Conservation (phyloP, 2,888 invertebrate species). For the Apotomis capreana region DNA sequence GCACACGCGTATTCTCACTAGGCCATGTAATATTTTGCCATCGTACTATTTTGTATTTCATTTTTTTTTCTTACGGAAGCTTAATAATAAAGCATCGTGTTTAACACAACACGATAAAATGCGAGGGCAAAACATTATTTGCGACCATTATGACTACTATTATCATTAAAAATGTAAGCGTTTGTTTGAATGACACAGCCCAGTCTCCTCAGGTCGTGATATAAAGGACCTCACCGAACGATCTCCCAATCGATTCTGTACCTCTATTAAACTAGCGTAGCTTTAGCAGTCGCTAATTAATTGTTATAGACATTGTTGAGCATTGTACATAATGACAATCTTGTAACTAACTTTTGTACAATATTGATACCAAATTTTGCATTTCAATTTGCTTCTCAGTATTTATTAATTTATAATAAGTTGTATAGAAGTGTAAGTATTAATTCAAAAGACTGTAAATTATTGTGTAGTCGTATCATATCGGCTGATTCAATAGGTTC, state of each 20-base stretch:
- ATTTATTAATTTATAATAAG: conserved; percentile 76
- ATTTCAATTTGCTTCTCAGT: conserved; percentile 79
- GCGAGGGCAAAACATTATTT: too few species aligned
- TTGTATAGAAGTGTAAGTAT: conserved; percentile 73
- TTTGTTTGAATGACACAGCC: conserved; percentile 12
- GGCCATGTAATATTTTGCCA: too few species aligned
- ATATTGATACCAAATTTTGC: conserved; percentile 82
- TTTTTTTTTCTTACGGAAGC: too few species aligned
- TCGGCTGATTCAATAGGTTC: conserved; percentile 78
- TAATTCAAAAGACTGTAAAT: conserved; percentile 83
- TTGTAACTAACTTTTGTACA: conserved; percentile 80
- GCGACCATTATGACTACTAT: too few species aligned
- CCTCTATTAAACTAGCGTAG: conserved; percentile 63
- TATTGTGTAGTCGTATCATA: conserved; percentile 75
- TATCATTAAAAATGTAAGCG: not conserved
- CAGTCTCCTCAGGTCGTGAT: conserved; percentile 49
- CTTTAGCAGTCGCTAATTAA: conserved; percentile 65
- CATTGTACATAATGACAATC: conserved; percentile 74
- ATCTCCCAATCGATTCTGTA: conserved; percentile 69
- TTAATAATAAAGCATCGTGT: too few species aligned
- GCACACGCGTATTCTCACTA: too few species aligned
- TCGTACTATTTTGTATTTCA: too few species aligned
- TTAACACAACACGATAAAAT: too few species aligned
- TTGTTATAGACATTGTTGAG: conserved; percentile 68
- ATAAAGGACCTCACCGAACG: conserved; percentile 60